phyloP scores from a whole-genome alignment of 2,797 vertebrate genomes.

The Sarcoramphus papa region DNA sequence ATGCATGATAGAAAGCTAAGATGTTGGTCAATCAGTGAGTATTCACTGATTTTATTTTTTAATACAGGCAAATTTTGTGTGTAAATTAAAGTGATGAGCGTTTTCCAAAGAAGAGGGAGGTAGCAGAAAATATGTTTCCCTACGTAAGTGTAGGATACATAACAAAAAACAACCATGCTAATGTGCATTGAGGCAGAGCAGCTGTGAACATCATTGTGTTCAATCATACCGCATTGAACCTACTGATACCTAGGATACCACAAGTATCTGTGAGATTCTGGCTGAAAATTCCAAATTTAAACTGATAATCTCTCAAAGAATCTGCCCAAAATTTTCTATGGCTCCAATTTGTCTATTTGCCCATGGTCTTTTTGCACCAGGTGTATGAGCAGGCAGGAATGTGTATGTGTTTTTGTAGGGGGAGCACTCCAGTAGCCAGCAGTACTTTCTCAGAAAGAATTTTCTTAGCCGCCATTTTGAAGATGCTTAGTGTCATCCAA shows the following conservation, averaged over 20 bases:
- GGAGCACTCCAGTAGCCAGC: not conserved
- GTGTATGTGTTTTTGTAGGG: not conserved
- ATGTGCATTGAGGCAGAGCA: not conserved
- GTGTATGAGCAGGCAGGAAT: not conserved
- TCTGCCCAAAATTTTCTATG: not conserved
- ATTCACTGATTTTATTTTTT: not conserved
- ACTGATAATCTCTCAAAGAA: not conserved
- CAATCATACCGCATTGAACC: too few relatives aligned
- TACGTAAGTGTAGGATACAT: too few relatives aligned
- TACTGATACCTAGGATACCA: too few relatives aligned
- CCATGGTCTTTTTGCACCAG: not conserved
- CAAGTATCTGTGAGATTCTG: rapidly evolving
- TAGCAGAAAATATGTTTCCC: not conserved
- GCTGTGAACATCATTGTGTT: not conserved
- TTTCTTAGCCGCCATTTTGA: not conserved
- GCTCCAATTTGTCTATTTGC: not conserved
- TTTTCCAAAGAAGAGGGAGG: not conserved
- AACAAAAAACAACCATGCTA: rapidly evolving
- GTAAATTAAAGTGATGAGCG: not conserved
- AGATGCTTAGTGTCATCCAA: not conserved
- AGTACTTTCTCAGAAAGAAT: not conserved
- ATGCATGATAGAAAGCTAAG: not conserved
- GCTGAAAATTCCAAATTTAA: not conserved
- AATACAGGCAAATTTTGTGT: not conserved
- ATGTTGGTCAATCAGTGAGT: not conserved